Evolutionary conservation across 2,797 vertebrate genomes (phyloP).

Genomic region (Furcifer pardalis): DNA sequence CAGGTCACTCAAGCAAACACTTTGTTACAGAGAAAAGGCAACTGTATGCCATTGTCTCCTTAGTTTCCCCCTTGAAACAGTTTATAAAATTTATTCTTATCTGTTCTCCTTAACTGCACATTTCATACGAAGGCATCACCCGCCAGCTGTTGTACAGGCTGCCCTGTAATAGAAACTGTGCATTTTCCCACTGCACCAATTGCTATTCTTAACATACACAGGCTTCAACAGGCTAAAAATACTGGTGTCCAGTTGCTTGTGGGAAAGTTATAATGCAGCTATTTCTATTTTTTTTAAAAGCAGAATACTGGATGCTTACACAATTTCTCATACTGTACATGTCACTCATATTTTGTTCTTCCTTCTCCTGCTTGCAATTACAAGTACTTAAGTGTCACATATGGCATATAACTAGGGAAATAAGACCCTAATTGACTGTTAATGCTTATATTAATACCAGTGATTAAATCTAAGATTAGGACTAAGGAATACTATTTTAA

Average conservation of each 20-base stretch:
- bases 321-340: conserved; percentile 53
- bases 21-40: conserved; percentile 40
- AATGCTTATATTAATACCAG: conserved; percentile 69
- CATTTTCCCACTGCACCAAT: conserved; percentile 73
- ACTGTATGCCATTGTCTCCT: conserved; percentile 51
- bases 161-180: conserved; percentile 67
- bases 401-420: conserved; percentile 55
- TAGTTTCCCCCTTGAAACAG: conserved; percentile 65
- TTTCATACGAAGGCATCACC: conserved; percentile 62
- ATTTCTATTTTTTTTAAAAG: conserved; percentile 59
- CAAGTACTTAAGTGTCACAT: conserved; percentile 56
- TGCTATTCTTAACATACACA: conserved; percentile 75
- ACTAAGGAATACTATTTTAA: conserved; percentile 47
- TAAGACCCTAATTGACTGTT: conserved; percentile 66
- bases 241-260: conserved; percentile 68
- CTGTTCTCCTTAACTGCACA: conserved; percentile 62
- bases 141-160: conserved; percentile 56
- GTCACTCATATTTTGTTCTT: conserved; percentile 29
- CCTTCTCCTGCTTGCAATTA: conserved; percentile 51
- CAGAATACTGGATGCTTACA: conserved; percentile 49
- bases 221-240: conserved; percentile 77
- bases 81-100: conserved; percentile 70
- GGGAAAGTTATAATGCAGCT: conserved; percentile 72
- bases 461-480: conserved; percentile 64
- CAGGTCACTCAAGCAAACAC: conserved; percentile 48